Base-by-base conservation (phyloP, 1,140 invertebrate genomes). In the Ostrea edulis region DNA sequence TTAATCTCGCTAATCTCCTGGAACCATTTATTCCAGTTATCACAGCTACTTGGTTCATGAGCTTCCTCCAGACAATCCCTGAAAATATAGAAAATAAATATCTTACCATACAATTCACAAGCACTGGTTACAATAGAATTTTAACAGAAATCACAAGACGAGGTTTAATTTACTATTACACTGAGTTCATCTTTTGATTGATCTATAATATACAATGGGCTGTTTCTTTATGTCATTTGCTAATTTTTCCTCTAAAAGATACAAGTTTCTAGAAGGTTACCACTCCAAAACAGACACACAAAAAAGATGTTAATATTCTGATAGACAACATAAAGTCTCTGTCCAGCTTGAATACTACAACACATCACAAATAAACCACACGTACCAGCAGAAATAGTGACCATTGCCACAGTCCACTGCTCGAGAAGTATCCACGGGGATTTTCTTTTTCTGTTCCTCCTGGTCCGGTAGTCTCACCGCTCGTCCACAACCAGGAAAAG, bases 401-500 rank as follows among this genome's bases (percentile, higher is more conserved):
- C 96, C 96, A 93, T 96, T 96, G 17, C 97, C 96, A 94, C 97
- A 97, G 93, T 97, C 97, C n/a, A 97, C 97, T 44, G 96, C 96
- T 90, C 96, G 96, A 5, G 96, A 97, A 14, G 96, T 96, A 54
- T 95, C 94, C 68, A 86, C 90, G 5, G 92, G 91, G 51, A 93
- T 89, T 84, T 88, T 88, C 55, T 65, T 85, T 35, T 88, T 86
- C 55, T 85, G 81, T 62, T 82, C 83, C 68, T 96, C 96, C 11
- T 96, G 94, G 90, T 96, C 96, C 17, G 96, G 96, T n/a, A 97
- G 92, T 89, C 96, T 95, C 14, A 97, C 97, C 54, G 97, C 97
- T 89, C 96, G 94, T 7, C 96, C 96, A 95, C 97, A 97, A 11
- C 96, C 96, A 54, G 97, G 96, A 90, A 95, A 96, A 4, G 97